Evolutionary conservation across 2,888 invertebrate genomes (phyloP), one percentile per base, ranked within the genome.

Genomic region (Diadromus collaris): DNA sequence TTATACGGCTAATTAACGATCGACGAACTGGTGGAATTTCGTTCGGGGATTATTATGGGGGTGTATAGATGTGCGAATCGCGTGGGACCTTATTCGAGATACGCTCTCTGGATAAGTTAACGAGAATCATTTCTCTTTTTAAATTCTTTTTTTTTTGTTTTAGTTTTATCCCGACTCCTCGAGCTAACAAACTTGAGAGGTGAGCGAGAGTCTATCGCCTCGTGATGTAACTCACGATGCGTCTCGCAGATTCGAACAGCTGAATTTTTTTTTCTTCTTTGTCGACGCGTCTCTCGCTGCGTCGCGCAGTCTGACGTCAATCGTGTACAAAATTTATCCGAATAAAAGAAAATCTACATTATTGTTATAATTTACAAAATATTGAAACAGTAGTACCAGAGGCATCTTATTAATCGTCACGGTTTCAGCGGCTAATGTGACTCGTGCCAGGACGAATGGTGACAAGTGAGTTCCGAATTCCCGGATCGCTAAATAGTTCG

Each of bases 351-450:
- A 54, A 54, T 46, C 21, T 19, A 56, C 60, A 63, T 76, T 72
- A 41, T 61, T 64, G 46, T 46, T 64, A 63, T 75, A 68, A 34
- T 56, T 64, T 46, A 56, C n/a, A n/a, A n/a, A n/a, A n/a, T n/a
- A n/a, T n/a, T n/a, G n/a, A n/a, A n/a, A n/a, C 27, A 21, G 46
- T 32, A 71, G 38, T 24, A 16, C 38, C 10, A 21, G 13, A 51
- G 10, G 51, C 51, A 51, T 29, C 29, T 76, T 65, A 44, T 63
- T 67, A 56, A 71, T 72, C 58, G 64, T 54, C 51, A 48, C 32
- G 56, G 44, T 51, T 72, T 60, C 76, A 76, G 76, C 72, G 78
- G 70, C 76, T 76, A 76, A 48, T 69, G 64, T 76, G 63, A 79
- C 32, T 70, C 63, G 67, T 61, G 75, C 75, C 72, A 73, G 46